Base-by-base conservation (phyloP, 2,797 vertebrate genomes). In the Sphaeramia orbicularis region DNA sequence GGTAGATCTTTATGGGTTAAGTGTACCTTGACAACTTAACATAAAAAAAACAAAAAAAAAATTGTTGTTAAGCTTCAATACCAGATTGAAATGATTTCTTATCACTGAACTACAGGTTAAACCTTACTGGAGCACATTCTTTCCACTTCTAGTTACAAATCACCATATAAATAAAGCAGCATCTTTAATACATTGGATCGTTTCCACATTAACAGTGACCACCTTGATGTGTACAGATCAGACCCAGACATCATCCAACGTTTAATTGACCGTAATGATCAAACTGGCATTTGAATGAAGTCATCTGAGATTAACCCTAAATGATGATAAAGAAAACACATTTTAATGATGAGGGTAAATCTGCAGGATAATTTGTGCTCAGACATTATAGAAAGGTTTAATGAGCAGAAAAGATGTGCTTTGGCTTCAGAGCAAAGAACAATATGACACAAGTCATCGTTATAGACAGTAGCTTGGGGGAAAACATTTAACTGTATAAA, bases 231-330 rank as follows among this genome's bases (percentile, higher is more conserved):
- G 2, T n/a, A 14, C n/a, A 7, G 6, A 45, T 27, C 14, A 40
- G 4, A 57, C 36, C 43, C 4, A 37, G 4, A 48, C 27, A 30
- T n/a, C n/a, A 7, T 4, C 21, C 13, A n/a, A 10, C 8, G 9
- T 41, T 16, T 42, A 35, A 16, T 4, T 1, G 14, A 18, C 15
- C 12, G 0, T 47, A 52, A 55, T 10, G 64, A 63, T 64, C 42
- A 44, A 47, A 36, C 7, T 40, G 68, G 43, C 24, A 71, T 71
- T 71, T 76, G 21, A 61, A 19, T 24, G 19, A 19, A 47, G 32
- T 74, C 38, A 41, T 19, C 56, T 35, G 36, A 51, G 6, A 15
- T 50, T 57, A 11, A 38, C 57, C 42, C 10, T 10, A 3, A 11
- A 42, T 7, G 57, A 41, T 1, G 42, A 52, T 51, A 41, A 42